Evolutionary conservation across 2,113 vertebrate genomes (phyloP).

Genomic region (Naja naja): DNA sequence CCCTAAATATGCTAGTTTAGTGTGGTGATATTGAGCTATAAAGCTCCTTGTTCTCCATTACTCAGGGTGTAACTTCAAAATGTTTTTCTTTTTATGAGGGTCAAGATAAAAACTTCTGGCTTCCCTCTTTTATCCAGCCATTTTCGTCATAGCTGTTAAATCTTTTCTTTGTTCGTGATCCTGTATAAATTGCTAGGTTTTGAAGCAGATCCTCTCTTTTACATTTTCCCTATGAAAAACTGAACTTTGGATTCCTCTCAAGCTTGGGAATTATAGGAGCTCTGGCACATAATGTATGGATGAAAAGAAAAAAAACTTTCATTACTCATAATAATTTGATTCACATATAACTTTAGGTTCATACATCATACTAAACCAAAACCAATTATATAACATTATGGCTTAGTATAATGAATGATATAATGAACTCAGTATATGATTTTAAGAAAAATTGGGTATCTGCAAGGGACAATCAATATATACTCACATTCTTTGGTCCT

Average conservation of each 20-base stretch:
- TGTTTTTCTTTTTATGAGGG: neutral
- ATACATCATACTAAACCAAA: neutral
- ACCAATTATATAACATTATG: neutral
- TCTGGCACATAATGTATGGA: neutral
- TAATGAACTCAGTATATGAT: neutral
- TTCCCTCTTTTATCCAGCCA: neutral
- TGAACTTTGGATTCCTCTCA: neutral
- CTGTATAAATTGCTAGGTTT: neutral
- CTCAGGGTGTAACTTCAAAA: neutral
- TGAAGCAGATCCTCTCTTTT: neutral
- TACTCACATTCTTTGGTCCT: neutral
- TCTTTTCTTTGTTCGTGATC: neutral
- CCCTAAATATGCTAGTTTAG: neutral
- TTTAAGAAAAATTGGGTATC: neutral
- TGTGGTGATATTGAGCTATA: neutral
- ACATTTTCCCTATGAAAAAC: neutral
- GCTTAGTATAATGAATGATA: neutral
- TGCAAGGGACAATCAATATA: neutral
- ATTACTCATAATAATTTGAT: neutral
- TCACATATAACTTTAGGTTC: neutral
- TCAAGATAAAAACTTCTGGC: neutral
- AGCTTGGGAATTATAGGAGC: neutral
- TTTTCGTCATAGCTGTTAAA: conserved; percentile 11
- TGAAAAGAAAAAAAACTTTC: neutral
- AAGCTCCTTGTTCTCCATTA: neutral